Base-by-base conservation (phyloP, 2,797 vertebrate genomes). In the Hydrocynus forskahlii region DNA sequence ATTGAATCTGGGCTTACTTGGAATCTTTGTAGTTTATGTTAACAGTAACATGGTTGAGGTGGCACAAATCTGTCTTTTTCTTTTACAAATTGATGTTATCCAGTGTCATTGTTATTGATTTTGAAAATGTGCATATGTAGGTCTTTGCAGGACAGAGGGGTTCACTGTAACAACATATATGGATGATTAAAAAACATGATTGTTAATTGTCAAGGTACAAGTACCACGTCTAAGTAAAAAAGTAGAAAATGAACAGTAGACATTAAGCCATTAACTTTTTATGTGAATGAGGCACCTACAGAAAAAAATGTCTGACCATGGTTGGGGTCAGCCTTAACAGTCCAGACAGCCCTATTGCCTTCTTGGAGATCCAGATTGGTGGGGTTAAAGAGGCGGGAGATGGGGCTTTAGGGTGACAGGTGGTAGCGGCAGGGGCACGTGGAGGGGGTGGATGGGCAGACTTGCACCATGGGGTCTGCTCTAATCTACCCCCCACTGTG, bases 401-500 rank as follows among this genome's bases (percentile, higher is more conserved):
- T 84, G 77, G 75, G 80, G 74, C 76, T 86, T 87, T 86, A 80
- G 86, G 87, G 84, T 91, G 90, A 92, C 92, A 94, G 93, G 91
- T 94, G 92, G 91, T 85, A 88, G 83, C 80, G 79, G 66, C 80
- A 80, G 83, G 78, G 68, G 43, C 38, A 7, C 83, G 86, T 82
- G 84, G 79, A 85, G 81, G 80, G 84, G 76, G 80, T 81, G 82
- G 78, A 84, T 52, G 80, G 87, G 88, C 87, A 90, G 90, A 84
- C 83, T 85, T 87, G 87, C 89, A 82, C 87, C 87, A 83, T 84
- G 87, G 92, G 89, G 89, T 89, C 85, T 79, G 85, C 84, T 92
- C 88, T 92, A 92, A 93, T 93, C 92, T 91, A 76, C 92, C 90
- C 91, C 91, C 91, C 89, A 89, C 86, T 90, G 89, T 89, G 84